Conservation (phyloP, 2,888 invertebrate genomes). For the Neoascia interrupta region DNA sequence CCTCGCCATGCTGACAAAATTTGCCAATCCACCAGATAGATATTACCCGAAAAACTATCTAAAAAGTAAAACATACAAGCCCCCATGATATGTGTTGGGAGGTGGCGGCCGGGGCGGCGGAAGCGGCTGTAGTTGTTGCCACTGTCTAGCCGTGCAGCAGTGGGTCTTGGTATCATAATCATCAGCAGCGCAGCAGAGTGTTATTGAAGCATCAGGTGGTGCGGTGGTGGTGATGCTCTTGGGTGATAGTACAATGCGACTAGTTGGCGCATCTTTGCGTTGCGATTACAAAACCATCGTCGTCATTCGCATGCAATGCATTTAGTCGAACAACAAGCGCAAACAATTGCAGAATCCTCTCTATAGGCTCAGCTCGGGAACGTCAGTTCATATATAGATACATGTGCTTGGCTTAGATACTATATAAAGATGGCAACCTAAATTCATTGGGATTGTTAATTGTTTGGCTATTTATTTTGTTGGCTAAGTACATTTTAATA, state of each 20-base stretch:
- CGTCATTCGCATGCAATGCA: slow-evolving; percentile 41
- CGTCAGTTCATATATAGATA: slow-evolving; percentile 20
- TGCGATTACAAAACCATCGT: slow-evolving; percentile 44
- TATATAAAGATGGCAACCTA: slow-evolving; percentile 22
- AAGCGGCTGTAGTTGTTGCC: neutral
- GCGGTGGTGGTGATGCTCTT: slow-evolving; percentile 29
- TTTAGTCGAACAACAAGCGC: slow-evolving; percentile 29
- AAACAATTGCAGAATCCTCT: slow-evolving; percentile 43
- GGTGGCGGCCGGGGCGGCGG: slow-evolving; percentile 1
- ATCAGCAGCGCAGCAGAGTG: slow-evolving; percentile 31
- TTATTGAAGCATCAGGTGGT: slow-evolving; percentile 37
- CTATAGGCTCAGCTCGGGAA: slow-evolving; percentile 1
- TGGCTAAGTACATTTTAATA: slow-evolving; percentile 52
- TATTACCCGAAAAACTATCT: neutral
- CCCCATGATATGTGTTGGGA: neutral
- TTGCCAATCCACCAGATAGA: slow-evolving; percentile 9
- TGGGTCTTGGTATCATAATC: slow-evolving; percentile 31
- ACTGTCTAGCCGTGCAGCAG: neutral
- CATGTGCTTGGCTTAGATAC: slow-evolving; percentile 3
- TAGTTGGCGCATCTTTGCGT: slow-evolving; percentile 45
- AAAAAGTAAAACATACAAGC: slow-evolving; percentile 7
- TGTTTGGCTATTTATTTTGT: slow-evolving; percentile 59
- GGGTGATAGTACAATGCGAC: slow-evolving; percentile 30
- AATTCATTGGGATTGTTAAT: slow-evolving; percentile 53
- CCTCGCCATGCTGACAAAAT: slow-evolving; percentile 7